Conservation (phyloP, 2,797 vertebrate species). For the Onychomys arenicola region DNA sequence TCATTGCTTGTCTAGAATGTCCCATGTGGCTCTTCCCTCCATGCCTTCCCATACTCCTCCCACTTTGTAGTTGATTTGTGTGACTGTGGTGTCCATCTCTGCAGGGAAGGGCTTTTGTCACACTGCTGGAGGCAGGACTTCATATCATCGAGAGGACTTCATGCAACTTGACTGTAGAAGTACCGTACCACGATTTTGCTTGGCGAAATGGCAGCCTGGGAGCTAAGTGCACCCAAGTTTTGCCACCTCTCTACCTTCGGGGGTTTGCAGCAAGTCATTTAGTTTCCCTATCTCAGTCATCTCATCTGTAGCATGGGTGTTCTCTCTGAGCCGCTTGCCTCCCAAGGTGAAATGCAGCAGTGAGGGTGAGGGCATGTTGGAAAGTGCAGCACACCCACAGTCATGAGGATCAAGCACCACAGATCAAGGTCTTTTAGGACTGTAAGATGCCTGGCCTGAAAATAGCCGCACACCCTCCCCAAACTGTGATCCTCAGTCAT, state of each 20-base stretch:
- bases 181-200: neutral
- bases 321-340: neutral
- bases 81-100: neutral
- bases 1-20: neutral
- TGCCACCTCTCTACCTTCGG: neutral
- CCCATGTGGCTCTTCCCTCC: neutral
- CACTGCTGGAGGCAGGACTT: neutral
- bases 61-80: neutral
- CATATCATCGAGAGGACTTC: neutral
- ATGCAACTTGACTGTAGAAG: neutral
- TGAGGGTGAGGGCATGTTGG: neutral
- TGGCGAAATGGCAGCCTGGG: neutral
- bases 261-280: neutral
- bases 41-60: neutral
- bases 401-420: neutral
- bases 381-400: neutral
- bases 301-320: neutral
- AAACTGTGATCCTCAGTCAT: neutral
- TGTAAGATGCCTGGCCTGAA: neutral
- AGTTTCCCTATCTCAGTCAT: neutral
- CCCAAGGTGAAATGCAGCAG: too few species aligned
- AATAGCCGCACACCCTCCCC: neutral
- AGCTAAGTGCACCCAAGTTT: neutral
- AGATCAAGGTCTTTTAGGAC: neutral
- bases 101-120: neutral